A percentile compares a stretch with the other conserved stretches of the same genome.
Conservation (phyloP, 2,113 vertebrate genomes). For the Osmerus eperlanus region DNA sequence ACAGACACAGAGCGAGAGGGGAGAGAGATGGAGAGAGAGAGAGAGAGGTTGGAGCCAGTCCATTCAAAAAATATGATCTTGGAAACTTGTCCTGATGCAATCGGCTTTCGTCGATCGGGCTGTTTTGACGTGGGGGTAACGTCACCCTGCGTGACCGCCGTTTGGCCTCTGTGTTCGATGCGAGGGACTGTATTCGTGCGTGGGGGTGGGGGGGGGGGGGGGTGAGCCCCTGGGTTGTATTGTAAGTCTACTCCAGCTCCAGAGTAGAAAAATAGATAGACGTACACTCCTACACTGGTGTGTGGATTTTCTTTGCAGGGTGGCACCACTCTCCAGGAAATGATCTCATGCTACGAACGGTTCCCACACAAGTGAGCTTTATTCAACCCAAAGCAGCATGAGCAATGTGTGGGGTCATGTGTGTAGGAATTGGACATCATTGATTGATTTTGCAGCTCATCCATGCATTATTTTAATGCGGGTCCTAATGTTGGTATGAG, state of each 20-base stretch:
- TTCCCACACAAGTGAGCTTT: background rate
- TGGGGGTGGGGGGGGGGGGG: background rate
- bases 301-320: slow-evolving; percentile 5
- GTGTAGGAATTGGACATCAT: slow-evolving; percentile 7
- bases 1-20: slow-evolving; percentile 33
- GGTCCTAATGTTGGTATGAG: too few relatives aligned
- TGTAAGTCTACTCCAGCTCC: slow-evolving; percentile 28
- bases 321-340: background rate
- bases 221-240: background rate
- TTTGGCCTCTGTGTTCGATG: too few relatives aligned
- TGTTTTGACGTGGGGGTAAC: too few relatives aligned
- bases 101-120: too few relatives aligned
- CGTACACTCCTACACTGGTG: slow-evolving; percentile 12
- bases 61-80: slow-evolving; percentile 35
- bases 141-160: too few relatives aligned
- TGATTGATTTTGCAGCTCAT: background rate
- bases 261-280: background rate
- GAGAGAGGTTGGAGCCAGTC: slow-evolving; percentile 39
- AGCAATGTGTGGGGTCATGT: background rate
- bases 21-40: slow-evolving; percentile 37
- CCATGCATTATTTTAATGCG: too few relatives aligned
- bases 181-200: background rate
- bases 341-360: slow-evolving; percentile 18
- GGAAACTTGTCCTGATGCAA: too few relatives aligned
- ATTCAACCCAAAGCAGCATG: background rate